Conservation (phyloP, 2,113 vertebrate genomes). For the Sphaerodactylus townsendi region DNA sequence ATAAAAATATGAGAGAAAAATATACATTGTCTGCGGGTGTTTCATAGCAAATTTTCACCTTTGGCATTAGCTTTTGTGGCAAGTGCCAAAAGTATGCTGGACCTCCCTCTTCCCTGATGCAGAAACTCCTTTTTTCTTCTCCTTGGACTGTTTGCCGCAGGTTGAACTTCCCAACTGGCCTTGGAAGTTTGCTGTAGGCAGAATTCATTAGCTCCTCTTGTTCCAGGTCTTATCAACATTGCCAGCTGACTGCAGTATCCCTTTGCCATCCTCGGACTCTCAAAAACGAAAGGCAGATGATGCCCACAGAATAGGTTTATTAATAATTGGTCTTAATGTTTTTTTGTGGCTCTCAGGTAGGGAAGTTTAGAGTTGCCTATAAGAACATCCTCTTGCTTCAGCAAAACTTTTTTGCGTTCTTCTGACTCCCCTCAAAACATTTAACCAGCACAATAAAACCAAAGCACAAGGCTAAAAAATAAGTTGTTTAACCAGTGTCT, state of each 20-base stretch:
- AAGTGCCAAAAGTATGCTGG: background rate
- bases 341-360: background rate
- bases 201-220: too few species aligned
- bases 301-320: background rate
- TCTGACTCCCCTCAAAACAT: background rate
- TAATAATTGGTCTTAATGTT: background rate
- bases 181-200: too few species aligned
- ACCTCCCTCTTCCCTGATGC: background rate
- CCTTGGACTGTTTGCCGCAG: background rate
- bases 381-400: background rate
- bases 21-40: conserved; percentile 22
- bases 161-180: background rate
- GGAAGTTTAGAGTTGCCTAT: background rate
- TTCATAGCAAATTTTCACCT: conserved; percentile 48
- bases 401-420: background rate
- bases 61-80: background rate
- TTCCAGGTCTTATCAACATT: too few species aligned
- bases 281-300: background rate
- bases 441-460: background rate
- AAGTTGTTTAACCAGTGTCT: too few species aligned
- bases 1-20: too few species aligned
- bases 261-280: background rate
- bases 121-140: background rate
- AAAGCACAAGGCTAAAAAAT: too few species aligned
- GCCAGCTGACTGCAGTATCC: background rate